These are phyloP conservation scores for Ovis canadensis DNA, from an alignment of 2,113 vertebrate genomes.

Conservation along the genomic window DNA sequence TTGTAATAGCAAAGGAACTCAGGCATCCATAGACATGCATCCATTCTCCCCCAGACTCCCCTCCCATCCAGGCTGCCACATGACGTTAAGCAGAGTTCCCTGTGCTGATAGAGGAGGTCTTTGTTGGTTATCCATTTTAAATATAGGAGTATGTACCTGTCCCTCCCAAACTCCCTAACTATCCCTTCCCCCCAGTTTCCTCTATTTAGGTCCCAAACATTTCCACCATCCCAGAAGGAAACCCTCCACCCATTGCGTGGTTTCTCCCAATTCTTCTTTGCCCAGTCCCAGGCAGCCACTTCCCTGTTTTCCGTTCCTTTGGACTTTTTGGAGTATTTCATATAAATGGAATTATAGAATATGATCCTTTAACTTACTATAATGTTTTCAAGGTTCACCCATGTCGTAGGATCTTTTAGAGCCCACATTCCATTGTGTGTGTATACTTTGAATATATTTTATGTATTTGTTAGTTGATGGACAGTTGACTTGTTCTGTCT, in stretches of 20 bases:
- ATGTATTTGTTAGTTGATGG: not conserved
- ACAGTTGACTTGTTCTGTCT: not conserved
- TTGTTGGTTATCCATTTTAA: not conserved
- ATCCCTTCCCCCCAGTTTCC: not conserved
- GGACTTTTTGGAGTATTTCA: not conserved
- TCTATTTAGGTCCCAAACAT: not conserved
- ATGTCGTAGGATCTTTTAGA: not conserved
- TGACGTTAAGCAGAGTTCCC: not conserved
- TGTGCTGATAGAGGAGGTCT: not conserved
- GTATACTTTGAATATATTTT: not conserved
- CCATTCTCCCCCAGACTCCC: not conserved
- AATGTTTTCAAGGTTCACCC: not conserved
- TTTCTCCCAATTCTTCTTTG: not conserved
- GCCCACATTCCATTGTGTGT: not conserved
- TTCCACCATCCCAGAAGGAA: not conserved
- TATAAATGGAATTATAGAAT: not conserved
- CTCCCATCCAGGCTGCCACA: not conserved
- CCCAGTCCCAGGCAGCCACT: not conserved
- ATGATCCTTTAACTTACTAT: not conserved
- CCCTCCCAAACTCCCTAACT: not conserved
- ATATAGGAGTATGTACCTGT: not conserved
- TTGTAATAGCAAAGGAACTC: not conserved
- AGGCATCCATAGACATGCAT: not conserved
- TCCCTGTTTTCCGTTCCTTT: not conserved
- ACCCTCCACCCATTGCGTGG: not conserved